phyloP scores from a whole-genome alignment of 2,888 invertebrate species.

The Acrocera orbiculus region DNA sequence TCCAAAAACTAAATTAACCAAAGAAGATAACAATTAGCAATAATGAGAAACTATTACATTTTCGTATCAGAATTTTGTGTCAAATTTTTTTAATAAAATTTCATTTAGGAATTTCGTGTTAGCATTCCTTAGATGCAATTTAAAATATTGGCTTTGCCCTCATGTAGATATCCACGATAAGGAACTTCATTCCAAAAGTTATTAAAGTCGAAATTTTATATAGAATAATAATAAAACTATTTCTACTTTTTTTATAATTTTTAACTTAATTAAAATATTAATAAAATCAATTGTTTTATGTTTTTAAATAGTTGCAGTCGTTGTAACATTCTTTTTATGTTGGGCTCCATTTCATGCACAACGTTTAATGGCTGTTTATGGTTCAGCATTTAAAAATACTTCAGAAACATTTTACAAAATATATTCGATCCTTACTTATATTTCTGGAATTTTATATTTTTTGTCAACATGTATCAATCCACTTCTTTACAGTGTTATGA shows the following conservation, averaged over 20 bases:
- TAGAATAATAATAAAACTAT: neutral
- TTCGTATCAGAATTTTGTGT: no score
- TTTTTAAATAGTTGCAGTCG: slow-evolving; percentile 55
- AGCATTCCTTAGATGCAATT: no score
- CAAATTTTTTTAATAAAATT: no score
- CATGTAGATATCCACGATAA: no score
- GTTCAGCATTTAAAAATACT: slow-evolving; percentile 24
- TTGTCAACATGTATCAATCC: slow-evolving; percentile 53
- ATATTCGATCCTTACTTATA: slow-evolving; percentile 45
- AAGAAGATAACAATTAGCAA: no score
- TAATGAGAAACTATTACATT: no score
- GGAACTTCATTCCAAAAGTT: no score
- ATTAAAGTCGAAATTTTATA: slow-evolving; percentile 1
- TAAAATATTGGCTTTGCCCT: no score
- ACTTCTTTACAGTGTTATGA: slow-evolving; percentile 51
- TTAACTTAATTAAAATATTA: slow-evolving; percentile 3
- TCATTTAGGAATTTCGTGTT: no score
- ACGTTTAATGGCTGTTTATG: slow-evolving; percentile 65
- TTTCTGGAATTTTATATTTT: slow-evolving; percentile 48
- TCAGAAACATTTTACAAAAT: slow-evolving; percentile 33
- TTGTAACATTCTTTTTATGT: slow-evolving; percentile 66
- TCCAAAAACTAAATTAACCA: no score
- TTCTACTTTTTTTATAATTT: no score
- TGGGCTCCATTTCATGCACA: slow-evolving; percentile 91
- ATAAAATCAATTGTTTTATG: slow-evolving; percentile 3